These are phyloP conservation scores for Caenorhabditis remanei DNA, from an alignment of 1,140 invertebrate genomes.

Conservation along the genomic window DNA sequence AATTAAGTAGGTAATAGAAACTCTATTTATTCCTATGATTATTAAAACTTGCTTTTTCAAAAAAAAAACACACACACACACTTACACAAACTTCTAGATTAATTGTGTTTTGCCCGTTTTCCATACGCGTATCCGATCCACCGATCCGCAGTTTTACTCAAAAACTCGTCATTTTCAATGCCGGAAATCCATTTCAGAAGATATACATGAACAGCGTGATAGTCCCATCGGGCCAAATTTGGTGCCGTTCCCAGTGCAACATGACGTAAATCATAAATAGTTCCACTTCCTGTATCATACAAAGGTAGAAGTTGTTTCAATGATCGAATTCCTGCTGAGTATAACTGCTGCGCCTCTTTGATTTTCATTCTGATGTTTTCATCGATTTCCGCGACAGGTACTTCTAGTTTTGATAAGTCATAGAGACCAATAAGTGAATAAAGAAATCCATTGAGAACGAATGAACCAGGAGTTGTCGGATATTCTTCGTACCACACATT, in stretches of 20 bases:
- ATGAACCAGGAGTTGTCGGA: conserved; percentile 92
- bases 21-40: no score
- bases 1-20: no score
- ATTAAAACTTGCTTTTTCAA: not conserved
- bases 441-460: conserved; percentile 98
- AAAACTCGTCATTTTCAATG: conserved; percentile 86
- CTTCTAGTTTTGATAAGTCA: conserved; percentile 82
- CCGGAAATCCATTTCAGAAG: conserved; percentile 90
- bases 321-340: conserved; percentile 79
- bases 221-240: conserved; percentile 91
- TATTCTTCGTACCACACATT: conserved; percentile 97
- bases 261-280: conserved; percentile 95
- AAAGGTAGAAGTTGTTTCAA: conserved; percentile 90
- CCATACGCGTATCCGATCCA: conserved; percentile 97
- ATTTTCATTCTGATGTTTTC: not conserved
- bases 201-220: conserved; percentile 97
- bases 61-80: not conserved
- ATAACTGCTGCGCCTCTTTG: conserved; percentile 71
- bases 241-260: conserved; percentile 88
- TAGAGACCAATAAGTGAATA: conserved; percentile 96
- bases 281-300: conserved; percentile 94
- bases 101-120: conserved; percentile 92
- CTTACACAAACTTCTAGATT: not conserved
- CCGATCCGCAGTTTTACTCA: conserved; percentile 87
- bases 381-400: not conserved